Evolutionary conservation across 2,113 vertebrate genomes (phyloP).

Genomic region (Sylvia atricapilla): DNA sequence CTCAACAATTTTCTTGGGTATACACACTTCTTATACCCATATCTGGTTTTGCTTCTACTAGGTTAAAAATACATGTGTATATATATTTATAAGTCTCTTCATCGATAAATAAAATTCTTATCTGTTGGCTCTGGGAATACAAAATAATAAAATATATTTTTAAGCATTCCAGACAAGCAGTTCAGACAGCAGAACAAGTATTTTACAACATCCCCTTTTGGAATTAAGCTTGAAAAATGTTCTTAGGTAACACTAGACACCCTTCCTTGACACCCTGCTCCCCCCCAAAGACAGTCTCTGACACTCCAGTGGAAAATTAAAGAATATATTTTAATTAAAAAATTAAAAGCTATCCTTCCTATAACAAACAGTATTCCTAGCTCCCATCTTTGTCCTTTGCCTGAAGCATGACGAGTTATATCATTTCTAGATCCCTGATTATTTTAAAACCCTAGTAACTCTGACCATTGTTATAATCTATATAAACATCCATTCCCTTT

Average conservation of each 20-base stretch:
- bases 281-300: neutral
- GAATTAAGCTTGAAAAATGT: neutral
- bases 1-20: neutral
- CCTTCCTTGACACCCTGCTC: neutral
- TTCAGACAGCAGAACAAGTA: neutral
- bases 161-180: neutral
- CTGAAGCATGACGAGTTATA: neutral
- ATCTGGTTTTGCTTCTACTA: neutral
- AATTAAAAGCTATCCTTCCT: neutral
- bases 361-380: neutral
- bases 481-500: neutral
- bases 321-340: neutral
- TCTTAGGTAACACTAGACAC: neutral
- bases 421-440: neutral
- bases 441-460: neutral
- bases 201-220: neutral
- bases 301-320: neutral
- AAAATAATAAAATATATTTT: neutral
- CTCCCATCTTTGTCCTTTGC: neutral
- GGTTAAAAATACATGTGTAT: neutral
- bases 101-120: neutral
- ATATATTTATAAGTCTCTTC: too few species aligned
- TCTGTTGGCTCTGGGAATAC: neutral
- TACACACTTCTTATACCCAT: accelerated
- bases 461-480: neutral